phyloP scores from a whole-genome alignment of 2,888 invertebrate species.

The Mesopsocus fuscifrons region DNA sequence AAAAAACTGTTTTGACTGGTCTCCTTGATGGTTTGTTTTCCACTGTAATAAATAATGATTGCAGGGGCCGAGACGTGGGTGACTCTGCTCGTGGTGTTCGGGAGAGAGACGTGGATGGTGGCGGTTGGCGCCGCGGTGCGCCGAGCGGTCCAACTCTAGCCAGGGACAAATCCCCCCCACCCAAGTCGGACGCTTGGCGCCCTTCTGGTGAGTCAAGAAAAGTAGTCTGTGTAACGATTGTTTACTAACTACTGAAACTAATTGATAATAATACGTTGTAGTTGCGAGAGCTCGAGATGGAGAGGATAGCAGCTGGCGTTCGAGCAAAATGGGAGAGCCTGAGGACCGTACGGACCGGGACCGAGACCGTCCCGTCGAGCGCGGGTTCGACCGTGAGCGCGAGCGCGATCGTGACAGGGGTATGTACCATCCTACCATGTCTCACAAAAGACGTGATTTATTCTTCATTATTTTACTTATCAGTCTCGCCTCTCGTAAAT shows the following conservation, averaged over 20 bases:
- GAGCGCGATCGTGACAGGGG: slow-evolving; percentile 17
- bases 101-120: slow-evolving; percentile 13
- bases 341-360: neutral
- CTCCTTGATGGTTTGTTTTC: too few species aligned
- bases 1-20: too few species aligned
- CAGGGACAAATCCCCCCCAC: slow-evolving; percentile 17
- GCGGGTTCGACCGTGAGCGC: slow-evolving; percentile 19
- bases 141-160: slow-evolving; percentile 16
- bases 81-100: slow-evolving; percentile 13
- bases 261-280: slow-evolving; percentile 12
- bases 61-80: slow-evolving; percentile 15
- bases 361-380: slow-evolving; percentile 14
- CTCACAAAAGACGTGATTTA: too few species aligned
- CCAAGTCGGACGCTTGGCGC: slow-evolving; percentile 16
- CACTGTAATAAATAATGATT: too few species aligned
- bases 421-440: too few species aligned
- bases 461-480: too few species aligned
- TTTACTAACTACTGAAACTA: too few species aligned
- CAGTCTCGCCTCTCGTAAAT: too few species aligned
- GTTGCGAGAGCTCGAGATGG: slow-evolving; percentile 7
- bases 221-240: too few species aligned
- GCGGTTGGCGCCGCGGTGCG: slow-evolving; percentile 10
- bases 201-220: too few species aligned
- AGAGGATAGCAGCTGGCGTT: slow-evolving; percentile 11
- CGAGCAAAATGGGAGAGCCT: too few species aligned